A percentile compares a stretch with the other conserved stretches of the same genome.
These are phyloP conservation scores for Otus scops DNA, from an alignment of 2,797 vertebrate species.

Conservation along the genomic window DNA sequence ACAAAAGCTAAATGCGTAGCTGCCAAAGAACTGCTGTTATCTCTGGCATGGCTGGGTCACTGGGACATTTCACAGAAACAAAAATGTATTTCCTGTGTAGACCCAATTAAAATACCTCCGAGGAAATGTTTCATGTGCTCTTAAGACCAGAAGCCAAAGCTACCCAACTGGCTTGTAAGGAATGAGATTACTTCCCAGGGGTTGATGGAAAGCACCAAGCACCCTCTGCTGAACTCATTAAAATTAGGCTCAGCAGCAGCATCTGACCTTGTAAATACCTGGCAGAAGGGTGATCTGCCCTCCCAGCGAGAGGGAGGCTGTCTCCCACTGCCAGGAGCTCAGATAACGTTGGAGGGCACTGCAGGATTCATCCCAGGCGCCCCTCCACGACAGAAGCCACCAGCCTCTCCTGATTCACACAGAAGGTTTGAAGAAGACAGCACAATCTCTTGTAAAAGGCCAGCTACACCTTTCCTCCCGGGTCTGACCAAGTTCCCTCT, in stretches of 20 bases:
- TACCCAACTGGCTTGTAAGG: neutral
- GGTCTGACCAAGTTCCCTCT: neutral
- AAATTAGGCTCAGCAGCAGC: neutral
- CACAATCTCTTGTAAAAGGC: neutral
- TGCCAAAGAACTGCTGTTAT: conserved; percentile 62
- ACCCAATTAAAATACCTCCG: conserved; percentile 4
- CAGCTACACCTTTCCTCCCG: neutral
- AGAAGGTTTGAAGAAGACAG: neutral
- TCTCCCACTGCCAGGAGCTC: neutral
- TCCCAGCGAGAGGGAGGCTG: neutral
- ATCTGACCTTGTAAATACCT: conserved; percentile 3
- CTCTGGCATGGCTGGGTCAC: conserved; percentile 61
- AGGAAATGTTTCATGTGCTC: neutral
- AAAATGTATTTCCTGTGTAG: conserved; percentile 53
- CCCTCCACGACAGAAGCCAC: neutral
- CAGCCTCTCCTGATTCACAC: neutral
- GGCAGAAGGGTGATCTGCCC: conserved; percentile 2
- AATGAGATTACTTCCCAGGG: neutral
- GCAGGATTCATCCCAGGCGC: neutral
- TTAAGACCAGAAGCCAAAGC: conserved; percentile 39
- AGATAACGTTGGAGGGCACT: neutral
- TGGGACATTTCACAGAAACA: conserved; percentile 55
- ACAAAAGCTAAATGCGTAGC: neutral
- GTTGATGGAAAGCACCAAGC: neutral
- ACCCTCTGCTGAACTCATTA: neutral